Conservation (phyloP, 2,797 vertebrate genomes). For the Tinamus major region DNA sequence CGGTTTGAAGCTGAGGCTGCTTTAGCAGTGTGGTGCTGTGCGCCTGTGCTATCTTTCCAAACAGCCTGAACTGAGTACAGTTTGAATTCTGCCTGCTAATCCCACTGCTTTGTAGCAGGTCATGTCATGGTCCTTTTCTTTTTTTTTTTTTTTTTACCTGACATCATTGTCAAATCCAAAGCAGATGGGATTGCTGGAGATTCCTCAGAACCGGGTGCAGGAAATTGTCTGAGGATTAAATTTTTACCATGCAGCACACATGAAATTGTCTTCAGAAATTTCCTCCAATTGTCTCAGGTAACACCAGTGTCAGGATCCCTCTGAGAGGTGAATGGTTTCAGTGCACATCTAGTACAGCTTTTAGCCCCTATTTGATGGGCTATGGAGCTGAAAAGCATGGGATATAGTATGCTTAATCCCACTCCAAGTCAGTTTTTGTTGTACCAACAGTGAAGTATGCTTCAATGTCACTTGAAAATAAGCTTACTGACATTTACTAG, state of each 20-base stretch:
- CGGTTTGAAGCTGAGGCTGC: background rate
- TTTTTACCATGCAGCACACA: background rate
- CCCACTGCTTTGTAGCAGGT: rapidly evolving
- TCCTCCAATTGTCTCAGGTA: background rate
- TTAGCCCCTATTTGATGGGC: background rate
- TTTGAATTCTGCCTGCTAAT: background rate
- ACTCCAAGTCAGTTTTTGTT: background rate
- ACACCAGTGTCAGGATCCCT: background rate
- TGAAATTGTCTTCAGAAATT: background rate
- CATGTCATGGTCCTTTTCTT: background rate
- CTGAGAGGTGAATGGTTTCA: background rate
- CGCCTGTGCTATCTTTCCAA: background rate
- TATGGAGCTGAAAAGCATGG: background rate
- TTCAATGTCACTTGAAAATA: background rate
- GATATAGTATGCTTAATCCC: background rate
- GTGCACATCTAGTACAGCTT: background rate
- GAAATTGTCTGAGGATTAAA: background rate
- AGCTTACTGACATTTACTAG: background rate
- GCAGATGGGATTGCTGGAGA: background rate
- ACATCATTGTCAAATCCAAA: background rate
- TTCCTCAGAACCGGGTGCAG: background rate
- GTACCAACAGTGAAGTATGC: background rate
- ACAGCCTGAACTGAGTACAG: background rate
- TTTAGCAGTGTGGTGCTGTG: background rate
- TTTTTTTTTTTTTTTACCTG: background rate